Base-by-base conservation (phyloP, 2,888 invertebrate genomes). In the Drosophila pullipes region DNA sequence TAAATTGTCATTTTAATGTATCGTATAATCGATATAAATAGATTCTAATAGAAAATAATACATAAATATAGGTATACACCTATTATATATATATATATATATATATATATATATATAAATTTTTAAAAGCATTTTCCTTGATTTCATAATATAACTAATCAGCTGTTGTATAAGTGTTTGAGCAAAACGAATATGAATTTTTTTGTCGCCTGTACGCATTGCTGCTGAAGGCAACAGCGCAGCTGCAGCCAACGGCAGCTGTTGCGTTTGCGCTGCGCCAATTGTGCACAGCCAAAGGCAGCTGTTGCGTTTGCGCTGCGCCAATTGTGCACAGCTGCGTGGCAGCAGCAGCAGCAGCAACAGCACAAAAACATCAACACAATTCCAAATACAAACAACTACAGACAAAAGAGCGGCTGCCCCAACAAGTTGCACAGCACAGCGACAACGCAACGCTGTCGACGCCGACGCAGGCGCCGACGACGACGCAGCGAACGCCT, bases 281-380 rank as follows among this genome's bases (percentile, higher is more conserved):
- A 79, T 85, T 88, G 88, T 78, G 72, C 84, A 88, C 85, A 84
- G 80, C 44, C 41, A 50, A 22, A 22, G 59, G 78, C 87, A 84
- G 88, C 88, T 84, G 83, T 83, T 84, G 79, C 78, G 79, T 78
- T 83, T 85, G 85, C 83, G 88, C 88, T 85, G 85, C 78, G 88
- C 88, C 83, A 88, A 79, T 85, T 88, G 88, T 78, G 72, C 84
- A 88, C 85, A 84, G 80, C 85, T 84, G 84, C 84, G 83, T 84
- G 74, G 80, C 85, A 71, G 53, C 67, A 58, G 22, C 59, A 70
- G 79, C 85, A 25, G 25, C 25, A 71, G 50, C 66, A 57, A 44
- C 55, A 57, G 4, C 37, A 39, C 33, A 66, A 55, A 71, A 54
- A 64, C 44, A 71, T 60, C 41, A 35, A 66, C 44, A 65, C 39